phyloP scores from a whole-genome alignment of 1,140 invertebrate species.

The Panulirus ornatus region DNA sequence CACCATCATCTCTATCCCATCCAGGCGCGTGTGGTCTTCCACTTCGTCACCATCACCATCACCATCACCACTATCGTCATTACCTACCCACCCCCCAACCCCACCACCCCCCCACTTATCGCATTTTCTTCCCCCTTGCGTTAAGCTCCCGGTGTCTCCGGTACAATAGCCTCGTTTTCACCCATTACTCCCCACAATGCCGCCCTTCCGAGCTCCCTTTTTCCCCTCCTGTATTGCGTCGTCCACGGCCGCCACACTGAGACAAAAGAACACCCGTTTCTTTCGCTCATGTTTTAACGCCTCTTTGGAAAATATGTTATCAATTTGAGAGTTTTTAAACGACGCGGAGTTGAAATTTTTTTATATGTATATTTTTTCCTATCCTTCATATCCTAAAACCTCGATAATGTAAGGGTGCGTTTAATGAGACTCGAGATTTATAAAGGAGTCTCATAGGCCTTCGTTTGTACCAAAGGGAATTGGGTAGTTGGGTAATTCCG shows the following conservation, averaged over 20 bases:
- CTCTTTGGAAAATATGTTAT: slow-evolving; percentile 4
- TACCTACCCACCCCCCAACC: too few species aligned
- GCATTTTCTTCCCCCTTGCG: background rate
- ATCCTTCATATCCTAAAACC: background rate
- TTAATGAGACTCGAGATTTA: too few species aligned
- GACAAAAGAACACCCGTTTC: slow-evolving; percentile 10
- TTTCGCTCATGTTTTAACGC: background rate
- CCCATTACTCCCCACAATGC: slow-evolving; percentile 26
- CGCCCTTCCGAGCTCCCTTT: slow-evolving; percentile 9
- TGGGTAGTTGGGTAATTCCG: too few species aligned
- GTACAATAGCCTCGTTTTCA: slow-evolving; percentile 16
- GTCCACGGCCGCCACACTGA: background rate
- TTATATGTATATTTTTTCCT: too few species aligned
- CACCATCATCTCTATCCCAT: too few species aligned
- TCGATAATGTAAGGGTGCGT: background rate
- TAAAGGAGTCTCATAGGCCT: too few species aligned
- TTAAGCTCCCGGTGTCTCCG: background rate
- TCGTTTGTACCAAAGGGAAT: too few species aligned
- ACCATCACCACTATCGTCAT: too few species aligned
- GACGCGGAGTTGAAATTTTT: too few species aligned
- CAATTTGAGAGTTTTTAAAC: background rate
- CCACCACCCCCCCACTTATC: background rate
- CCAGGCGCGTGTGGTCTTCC: too few species aligned
- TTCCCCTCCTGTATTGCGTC: slow-evolving; percentile 17
- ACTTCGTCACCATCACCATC: too few species aligned